These are phyloP conservation scores for Clamator glandarius DNA, from an alignment of 2,797 vertebrate species.

Conservation along the genomic window DNA sequence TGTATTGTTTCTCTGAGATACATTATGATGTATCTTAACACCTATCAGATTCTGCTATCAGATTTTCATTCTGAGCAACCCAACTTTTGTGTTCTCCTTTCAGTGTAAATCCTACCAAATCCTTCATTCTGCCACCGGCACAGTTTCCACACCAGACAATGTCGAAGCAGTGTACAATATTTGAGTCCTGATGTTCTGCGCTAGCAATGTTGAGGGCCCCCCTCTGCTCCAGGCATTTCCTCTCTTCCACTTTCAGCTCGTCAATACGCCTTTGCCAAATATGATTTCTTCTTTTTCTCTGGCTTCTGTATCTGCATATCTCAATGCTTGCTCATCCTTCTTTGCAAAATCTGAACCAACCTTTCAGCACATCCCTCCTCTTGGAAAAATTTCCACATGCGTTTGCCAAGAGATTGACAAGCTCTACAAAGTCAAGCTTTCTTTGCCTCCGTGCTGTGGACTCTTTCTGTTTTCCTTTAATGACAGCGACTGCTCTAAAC, in stretches of 20 bases:
- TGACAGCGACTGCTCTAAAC: neutral
- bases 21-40: neutral
- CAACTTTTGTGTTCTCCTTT: neutral
- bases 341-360: slow-evolving; percentile 12
- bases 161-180: neutral
- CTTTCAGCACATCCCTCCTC: slow-evolving; percentile 28
- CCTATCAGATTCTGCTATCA: neutral
- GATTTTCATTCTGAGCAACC: neutral
- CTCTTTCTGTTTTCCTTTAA: slow-evolving; percentile 6
- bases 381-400: slow-evolving; percentile 4
- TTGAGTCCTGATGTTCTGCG: neutral
- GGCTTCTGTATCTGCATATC: slow-evolving; percentile 9
- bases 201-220: neutral
- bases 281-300: neutral
- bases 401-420: slow-evolving; percentile 41
- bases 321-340: slow-evolving; percentile 17
- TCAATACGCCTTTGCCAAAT: neutral
- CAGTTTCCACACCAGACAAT: neutral
- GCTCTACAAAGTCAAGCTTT: slow-evolving; percentile 16
- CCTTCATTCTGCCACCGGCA: neutral
- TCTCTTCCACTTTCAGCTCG: neutral
- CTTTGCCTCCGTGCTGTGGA: neutral
- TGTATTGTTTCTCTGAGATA: neutral
- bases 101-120: slow-evolving; percentile 1
- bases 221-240: neutral